Percentiles rank a stretch among this genome's conserved stretches.
phyloP scores from a whole-genome alignment of 2,113 vertebrate species.

The Colistium nudipinnis region DNA sequence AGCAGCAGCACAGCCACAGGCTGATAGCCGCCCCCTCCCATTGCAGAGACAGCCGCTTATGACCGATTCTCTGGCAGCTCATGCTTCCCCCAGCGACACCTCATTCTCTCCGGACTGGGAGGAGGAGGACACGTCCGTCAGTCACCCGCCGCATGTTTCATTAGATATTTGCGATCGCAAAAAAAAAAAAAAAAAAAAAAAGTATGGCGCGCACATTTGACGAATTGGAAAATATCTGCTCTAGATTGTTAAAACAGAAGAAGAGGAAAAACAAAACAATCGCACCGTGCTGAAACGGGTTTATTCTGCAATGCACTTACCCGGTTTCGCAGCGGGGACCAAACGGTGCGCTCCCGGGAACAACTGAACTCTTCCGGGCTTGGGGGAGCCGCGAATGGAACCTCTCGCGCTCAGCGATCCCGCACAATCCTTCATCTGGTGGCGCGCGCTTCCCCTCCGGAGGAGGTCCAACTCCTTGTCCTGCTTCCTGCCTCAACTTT shows the following conservation, averaged over 20 bases:
- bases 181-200: too few relatives aligned
- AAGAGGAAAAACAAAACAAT: too few relatives aligned
- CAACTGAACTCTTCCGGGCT: constrained; percentile 33
- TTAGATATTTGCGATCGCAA: too few relatives aligned
- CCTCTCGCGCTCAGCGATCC: constrained; percentile 7
- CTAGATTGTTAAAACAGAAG: too few relatives aligned
- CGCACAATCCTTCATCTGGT: not conserved
- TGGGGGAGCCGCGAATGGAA: constrained; percentile 1
- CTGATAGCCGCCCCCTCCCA: constrained; percentile 93
- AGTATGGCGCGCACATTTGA: too few relatives aligned
- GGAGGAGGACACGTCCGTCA: constrained; percentile 23
- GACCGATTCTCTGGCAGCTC: constrained; percentile 91
- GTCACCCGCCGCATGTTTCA: not conserved
- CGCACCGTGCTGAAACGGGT: too few relatives aligned
- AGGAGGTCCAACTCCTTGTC: constrained; percentile 39
- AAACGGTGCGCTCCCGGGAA: constrained; percentile 27
- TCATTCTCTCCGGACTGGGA: constrained; percentile 87
- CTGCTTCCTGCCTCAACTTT: constrained; percentile 53
- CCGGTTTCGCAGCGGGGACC: constrained; percentile 42
- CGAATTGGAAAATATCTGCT: too few relatives aligned
- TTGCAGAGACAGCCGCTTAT: constrained; percentile 92
- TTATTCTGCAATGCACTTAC: constrained; percentile 11
- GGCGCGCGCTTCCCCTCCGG: not conserved
- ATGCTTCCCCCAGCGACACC: constrained; percentile 93
- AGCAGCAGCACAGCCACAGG: constrained; percentile 86